phyloP scores from a whole-genome alignment of 2,113 vertebrate genomes.

The Cathartes aura region DNA sequence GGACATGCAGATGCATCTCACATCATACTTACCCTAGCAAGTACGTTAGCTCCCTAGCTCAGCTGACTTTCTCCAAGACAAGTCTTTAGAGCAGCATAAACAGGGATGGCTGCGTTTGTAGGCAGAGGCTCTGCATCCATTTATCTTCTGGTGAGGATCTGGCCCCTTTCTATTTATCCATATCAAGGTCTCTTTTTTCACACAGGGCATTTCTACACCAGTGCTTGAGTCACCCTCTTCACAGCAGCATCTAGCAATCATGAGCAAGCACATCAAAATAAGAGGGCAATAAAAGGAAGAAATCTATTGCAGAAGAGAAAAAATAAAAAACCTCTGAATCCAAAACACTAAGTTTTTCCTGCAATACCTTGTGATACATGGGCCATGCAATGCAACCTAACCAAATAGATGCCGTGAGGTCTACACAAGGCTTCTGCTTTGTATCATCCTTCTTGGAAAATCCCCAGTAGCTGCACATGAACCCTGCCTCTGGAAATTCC shows the following conservation, averaged over 20 bases:
- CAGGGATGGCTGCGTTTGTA: neutral
- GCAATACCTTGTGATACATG: neutral
- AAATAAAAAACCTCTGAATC: neutral
- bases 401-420: neutral
- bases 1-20: accelerated
- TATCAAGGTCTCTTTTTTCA: neutral
- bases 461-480: neutral
- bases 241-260: neutral
- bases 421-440: neutral
- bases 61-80: neutral
- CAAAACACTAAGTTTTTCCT: neutral
- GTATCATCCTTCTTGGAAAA: neutral
- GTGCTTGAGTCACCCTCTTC: neutral
- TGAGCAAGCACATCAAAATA: neutral
- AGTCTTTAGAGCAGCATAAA: neutral
- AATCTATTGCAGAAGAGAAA: neutral
- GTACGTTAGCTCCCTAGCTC: neutral
- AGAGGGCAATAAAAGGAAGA: neutral
- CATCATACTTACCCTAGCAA: neutral
- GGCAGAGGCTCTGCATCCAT: neutral
- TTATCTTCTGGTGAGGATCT: neutral
- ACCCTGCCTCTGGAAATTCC: neutral
- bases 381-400: neutral
- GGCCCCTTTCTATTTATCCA: neutral
- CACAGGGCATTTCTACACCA: neutral